Percentiles rank a stretch among this genome's conserved stretches.
These are phyloP conservation scores for Corythaixoides concolor DNA, from an alignment of 2,113 vertebrate species.

Conservation along the genomic window DNA sequence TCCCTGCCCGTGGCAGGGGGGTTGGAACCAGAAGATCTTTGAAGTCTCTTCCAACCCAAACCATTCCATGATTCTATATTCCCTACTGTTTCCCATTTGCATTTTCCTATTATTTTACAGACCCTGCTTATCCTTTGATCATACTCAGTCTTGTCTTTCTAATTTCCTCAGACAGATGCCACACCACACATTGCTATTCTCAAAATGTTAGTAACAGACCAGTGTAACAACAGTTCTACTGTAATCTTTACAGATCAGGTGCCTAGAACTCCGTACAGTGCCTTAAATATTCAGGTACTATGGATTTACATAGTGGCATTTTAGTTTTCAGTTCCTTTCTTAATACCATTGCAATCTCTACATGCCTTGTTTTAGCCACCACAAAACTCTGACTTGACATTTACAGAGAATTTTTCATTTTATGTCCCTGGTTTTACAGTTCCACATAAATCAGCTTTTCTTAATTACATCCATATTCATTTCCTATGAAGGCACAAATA, in stretches of 20 bases:
- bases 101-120: background rate
- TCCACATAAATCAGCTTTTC: conserved; percentile 47
- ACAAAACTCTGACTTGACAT: conserved; percentile 28
- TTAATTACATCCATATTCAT: conserved; percentile 62
- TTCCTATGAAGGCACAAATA: conserved; percentile 46
- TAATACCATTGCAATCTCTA: background rate
- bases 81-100: background rate
- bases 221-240: background rate
- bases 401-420: conserved; percentile 36
- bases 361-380: conserved; percentile 11
- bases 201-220: background rate
- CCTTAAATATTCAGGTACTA: background rate
- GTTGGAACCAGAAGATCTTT: background rate
- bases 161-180: background rate
- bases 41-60: background rate
- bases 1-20: background rate
- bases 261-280: background rate
- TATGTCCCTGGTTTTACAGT: conserved; percentile 46
- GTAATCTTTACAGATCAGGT: background rate
- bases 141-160: background rate
- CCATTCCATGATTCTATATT: background rate
- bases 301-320: background rate
- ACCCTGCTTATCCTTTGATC: background rate
- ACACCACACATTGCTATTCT: background rate
- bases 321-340: background rate